Base-by-base conservation (phyloP, 2,888 invertebrate genomes). In the Theretra japonica region DNA sequence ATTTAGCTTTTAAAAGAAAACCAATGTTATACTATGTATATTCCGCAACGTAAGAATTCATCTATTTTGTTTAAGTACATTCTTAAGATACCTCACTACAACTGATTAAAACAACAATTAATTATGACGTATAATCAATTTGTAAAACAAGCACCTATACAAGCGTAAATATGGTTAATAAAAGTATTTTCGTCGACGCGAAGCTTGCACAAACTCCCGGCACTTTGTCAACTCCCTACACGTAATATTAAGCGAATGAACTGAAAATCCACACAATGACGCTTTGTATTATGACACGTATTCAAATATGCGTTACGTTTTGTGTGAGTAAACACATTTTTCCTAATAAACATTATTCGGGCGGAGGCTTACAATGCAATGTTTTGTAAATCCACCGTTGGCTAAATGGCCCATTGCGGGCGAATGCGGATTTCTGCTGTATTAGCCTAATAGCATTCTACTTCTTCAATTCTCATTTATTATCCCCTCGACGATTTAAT, bases 321-420 rank as follows among this genome's bases (percentile, higher is more conserved):
- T 82, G 78, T 79, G 79, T 75, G 77, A 77, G 77, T 82, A 81
- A 87, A 86, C 84, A 85, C 90, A 89, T 91, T 91, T 91, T 91
- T 92, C 87, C 88, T 91, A 90, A 93, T 92, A 90, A 91, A 90
- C 86, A 86, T 90, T 88, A 90, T 88, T 86, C 85, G 79, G 81
- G 80, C 77, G 79, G 76, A 77, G 86, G 89, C 85, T 89, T 87
- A 89, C 84, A 77, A 79, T 80, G 86, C 88, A 88, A 88, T 89
- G 91, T 91, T 92, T 90, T 88, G 89, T 90, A 90, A 91, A 91
- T 87, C 91, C 89, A 88, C 82, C 88, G 81, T 78, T 74, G 77
- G 85, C 85, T 88, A 89, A 92, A 93, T 93, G 87, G 91, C 82
- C 91, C 88, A 91, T 92, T 91, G 87, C 84, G 89, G 87, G 76